phyloP scores from a whole-genome alignment of 2,113 vertebrate species.

The Burhinus bistriatus region DNA sequence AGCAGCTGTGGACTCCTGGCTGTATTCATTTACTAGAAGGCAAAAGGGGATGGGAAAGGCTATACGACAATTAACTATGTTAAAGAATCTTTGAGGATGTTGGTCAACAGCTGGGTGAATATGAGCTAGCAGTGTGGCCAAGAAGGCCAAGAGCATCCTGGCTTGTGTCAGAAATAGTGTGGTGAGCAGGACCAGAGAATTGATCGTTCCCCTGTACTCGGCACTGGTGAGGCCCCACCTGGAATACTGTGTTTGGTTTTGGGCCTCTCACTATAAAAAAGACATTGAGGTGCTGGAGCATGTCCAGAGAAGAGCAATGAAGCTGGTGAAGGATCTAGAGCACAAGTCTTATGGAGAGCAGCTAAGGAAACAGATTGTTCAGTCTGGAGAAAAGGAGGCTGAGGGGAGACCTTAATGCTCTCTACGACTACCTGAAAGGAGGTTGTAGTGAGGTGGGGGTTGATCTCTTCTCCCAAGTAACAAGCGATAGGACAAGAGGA shows the following conservation, averaged over 20 bases:
- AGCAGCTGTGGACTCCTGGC: neutral
- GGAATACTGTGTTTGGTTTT: neutral
- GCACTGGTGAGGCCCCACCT: neutral
- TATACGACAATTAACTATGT: neutral
- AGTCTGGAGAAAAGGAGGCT: neutral
- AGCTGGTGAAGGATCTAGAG: neutral
- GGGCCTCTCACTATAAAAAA: neutral
- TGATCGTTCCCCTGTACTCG: rapidly evolving
- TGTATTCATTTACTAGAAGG: neutral
- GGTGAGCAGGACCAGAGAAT: neutral
- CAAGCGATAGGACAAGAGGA: neutral
- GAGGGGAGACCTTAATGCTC: neutral
- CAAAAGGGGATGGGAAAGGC: neutral
- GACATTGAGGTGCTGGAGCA: no score
- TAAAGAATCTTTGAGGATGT: neutral
- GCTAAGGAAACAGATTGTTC: neutral
- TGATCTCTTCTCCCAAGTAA: neutral
- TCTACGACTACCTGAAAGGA: neutral
- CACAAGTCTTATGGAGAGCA: neutral
- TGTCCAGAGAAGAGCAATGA: neutral
- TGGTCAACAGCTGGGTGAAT: neutral
- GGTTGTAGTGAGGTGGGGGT: neutral
- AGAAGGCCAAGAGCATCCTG: neutral
- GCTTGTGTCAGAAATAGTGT: neutral
- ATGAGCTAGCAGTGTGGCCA: neutral